Evolutionary conservation across 2,888 invertebrate species (phyloP), one percentile per base, ranked within the genome.

Genomic region (Drosophila algonquin): DNA sequence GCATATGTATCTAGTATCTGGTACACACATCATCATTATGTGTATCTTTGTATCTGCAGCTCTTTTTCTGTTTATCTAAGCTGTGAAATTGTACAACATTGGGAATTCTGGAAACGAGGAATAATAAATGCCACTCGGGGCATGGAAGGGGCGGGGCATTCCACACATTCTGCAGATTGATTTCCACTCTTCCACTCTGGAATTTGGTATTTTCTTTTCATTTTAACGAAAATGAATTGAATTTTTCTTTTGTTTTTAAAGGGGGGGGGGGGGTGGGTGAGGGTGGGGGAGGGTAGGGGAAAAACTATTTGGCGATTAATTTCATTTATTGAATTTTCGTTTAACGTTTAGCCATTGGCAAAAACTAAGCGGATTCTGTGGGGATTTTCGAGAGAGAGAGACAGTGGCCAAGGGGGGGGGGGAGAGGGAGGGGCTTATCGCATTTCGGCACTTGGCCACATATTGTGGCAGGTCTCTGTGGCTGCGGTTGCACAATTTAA

Each of bases 51-150:
- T 35, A 67, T 21, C 63, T 46, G 50, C 50, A 46, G 63, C 58
- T 55, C 62, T 50, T 51, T 32, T 40, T 40, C 61, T 74, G 76
- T 75, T 74, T 74, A 59, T 68, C 69, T 73, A 73, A 69, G 73
- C 73, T 73, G 73, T 63, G 71, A 71, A 71, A 71, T 73, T 72
- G 73, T 72, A 48, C 60, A 74, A 67, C 75, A 30, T 24, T 8
- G 0, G 9, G 2, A 12, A 62, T 56, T 63, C 71, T 46, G 50
- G 44, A 45, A 54, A 46, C 46, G 51, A 53, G 52, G 45, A 52
- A 75, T 68, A 73, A 73, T 68, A 73, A 74, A 67, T 67, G 74
- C 21, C 21, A 35, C 21, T 21, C 44, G 5, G 3, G 30, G 40
- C 32, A 46, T 1, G 1, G 0, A 30, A 2, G 8, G 30, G 30